Base-by-base conservation (phyloP, 92 coral and sea anemone genomes). In the Porites evermanni region DNA sequence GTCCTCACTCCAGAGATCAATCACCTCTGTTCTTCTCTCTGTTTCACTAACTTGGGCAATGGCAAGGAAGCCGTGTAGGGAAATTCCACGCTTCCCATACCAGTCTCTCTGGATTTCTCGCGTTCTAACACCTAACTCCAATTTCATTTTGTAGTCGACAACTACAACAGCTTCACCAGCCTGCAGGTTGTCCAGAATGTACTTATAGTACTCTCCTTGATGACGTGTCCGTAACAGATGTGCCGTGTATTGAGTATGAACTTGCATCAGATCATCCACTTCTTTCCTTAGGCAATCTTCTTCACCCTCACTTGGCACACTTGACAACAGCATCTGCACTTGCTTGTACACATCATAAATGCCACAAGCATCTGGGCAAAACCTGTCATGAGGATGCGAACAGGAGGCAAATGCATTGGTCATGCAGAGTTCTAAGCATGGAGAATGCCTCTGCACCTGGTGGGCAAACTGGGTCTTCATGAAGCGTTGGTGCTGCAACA, bases 341-440 rank as follows among this genome's bases (percentile, higher is more conserved):
- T 56, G 52, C 23, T 53, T 12, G 3, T 8, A 19, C 5, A 77
- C 81, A 13, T 59, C 51, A 53, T 10, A 77, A 23, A 77, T 11
- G 10, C 54, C 23, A 17, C 20, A 58, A 8, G 70, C 67, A 17
- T 29, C 79, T 4, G 51, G 53, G 61, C 82, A 78, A 53, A 61
- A 14, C 53, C 53, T 68, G 19, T 65, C 18, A 16, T 75, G 89
- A 0, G 72, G 77, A 77, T 85, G 74, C 20, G 79, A 21, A n/a
- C 80, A 83, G 47, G 47, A 12, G 74, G 59, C 83, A 85, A 85
- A 72, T 51, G 83, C 77, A 76, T 75, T 67, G 59, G 8, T 53
- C 59, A 53, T 53, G 21, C 21, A 21, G 21, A 21, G 21, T 21
- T 21, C 21, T 21, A 21, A 21, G 21, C 21, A 21, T 21, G 21